phyloP scores from a whole-genome alignment of 2,888 invertebrate species.

The Ptilodon capucinus region DNA sequence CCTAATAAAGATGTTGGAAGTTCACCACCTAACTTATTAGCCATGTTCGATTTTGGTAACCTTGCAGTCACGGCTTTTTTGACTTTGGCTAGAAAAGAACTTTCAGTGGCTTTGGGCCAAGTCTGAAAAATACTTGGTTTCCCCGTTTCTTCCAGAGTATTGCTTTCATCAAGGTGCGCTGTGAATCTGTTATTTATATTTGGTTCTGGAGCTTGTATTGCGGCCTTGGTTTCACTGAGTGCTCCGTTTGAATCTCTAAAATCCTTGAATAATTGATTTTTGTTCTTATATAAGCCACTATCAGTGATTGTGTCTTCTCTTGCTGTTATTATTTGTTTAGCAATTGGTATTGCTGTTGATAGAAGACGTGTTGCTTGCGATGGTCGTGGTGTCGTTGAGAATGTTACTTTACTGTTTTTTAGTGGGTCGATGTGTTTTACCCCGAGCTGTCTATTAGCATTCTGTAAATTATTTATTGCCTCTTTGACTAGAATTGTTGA shows the following conservation, averaged over 20 bases:
- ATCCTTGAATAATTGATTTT: neutral
- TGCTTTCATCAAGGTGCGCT: neutral
- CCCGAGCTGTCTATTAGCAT: conserved; percentile 3
- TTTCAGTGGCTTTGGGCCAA: conserved; percentile 38
- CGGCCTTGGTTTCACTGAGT: conserved; percentile 17
- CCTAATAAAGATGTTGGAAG: neutral
- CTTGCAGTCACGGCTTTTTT: conserved; percentile 43
- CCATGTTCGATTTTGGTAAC: conserved; percentile 21
- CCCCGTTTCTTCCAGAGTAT: neutral
- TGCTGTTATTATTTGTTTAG: neutral
- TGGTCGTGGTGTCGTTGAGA: conserved; percentile 20
- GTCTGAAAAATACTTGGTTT: conserved; percentile 5
- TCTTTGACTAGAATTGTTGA: conserved; percentile 10
- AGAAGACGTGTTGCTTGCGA: neutral
- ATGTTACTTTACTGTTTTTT: conserved; percentile 20
- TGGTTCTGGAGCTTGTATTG: neutral
- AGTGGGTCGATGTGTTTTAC: conserved; percentile 15
- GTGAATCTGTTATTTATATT: neutral
- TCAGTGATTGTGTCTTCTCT: neutral
- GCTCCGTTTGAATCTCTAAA: conserved; percentile 7
- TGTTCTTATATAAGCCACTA: neutral
- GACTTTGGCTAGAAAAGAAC: conserved; percentile 44
- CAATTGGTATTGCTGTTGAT: neutral
- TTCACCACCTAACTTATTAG: conserved; percentile 5
- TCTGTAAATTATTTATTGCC: conserved; percentile 4